These are phyloP conservation scores for Deilephila elpenor DNA, from an alignment of 2,888 invertebrate genomes.

Conservation along the genomic window DNA sequence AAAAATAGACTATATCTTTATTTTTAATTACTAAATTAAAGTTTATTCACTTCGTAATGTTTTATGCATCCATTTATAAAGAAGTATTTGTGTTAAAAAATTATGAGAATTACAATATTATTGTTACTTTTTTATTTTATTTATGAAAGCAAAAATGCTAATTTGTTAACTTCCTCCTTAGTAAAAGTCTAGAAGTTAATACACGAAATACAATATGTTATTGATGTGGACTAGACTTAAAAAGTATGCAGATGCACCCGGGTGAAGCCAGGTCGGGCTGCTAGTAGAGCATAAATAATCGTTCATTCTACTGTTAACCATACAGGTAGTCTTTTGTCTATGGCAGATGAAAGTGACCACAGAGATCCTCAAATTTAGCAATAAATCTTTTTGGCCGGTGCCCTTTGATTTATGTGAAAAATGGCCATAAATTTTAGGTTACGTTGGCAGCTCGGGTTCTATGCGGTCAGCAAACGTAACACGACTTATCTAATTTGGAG, in stretches of 20 bases:
- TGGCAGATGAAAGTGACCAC: slow-evolving; percentile 62
- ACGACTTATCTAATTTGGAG: slow-evolving; percentile 53
- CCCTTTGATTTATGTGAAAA: slow-evolving; percentile 84
- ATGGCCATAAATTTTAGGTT: slow-evolving; percentile 84
- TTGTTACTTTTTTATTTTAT: too few species aligned
- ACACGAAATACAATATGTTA: too few species aligned
- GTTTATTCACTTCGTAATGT: too few species aligned
- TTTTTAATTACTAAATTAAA: too few species aligned
- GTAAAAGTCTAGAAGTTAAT: too few species aligned
- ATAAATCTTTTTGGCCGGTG: slow-evolving; percentile 79
- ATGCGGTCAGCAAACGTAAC: slow-evolving; percentile 31
- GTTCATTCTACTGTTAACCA: slow-evolving; percentile 52
- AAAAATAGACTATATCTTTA: too few species aligned
- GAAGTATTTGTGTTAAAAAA: too few species aligned
- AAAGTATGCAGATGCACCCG: too few species aligned
- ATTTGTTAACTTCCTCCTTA: background rate
- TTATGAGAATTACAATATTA: too few species aligned
- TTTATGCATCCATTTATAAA: too few species aligned
- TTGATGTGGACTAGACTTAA: too few species aligned
- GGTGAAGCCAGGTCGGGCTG: too few species aligned
- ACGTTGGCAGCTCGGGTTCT: slow-evolving; percentile 63
- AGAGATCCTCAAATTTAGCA: slow-evolving; percentile 65
- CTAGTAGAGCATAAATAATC: slow-evolving; percentile 64
- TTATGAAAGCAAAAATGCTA: background rate
- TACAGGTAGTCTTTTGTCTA: slow-evolving; percentile 68